Evolutionary conservation across 1,140 invertebrate species (phyloP).

Genomic region (Drosophila micromelanica): DNA sequence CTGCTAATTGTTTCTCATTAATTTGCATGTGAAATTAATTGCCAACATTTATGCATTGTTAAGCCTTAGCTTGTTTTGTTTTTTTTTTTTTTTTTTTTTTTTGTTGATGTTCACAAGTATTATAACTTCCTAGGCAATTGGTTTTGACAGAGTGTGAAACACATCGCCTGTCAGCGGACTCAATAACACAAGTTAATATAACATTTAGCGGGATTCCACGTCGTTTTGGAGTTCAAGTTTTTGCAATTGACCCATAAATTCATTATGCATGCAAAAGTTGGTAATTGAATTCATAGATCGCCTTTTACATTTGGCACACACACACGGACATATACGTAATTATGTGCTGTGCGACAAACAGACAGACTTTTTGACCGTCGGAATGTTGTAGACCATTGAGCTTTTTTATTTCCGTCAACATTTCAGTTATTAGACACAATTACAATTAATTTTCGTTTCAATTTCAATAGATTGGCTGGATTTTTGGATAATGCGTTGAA

Average conservation of each 20-base stretch:
- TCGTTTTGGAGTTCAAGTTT: slow-evolving; percentile 77
- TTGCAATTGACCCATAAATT: slow-evolving; percentile 82
- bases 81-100: too few relatives aligned
- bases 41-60: slow-evolving; percentile 62
- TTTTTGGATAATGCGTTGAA: slow-evolving; percentile 42
- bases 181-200: slow-evolving; percentile 42
- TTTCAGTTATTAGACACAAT: slow-evolving; percentile 77
- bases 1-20: slow-evolving; percentile 71
- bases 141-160: slow-evolving; percentile 16
- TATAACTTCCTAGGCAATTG: slow-evolving; percentile 73
- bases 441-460: slow-evolving; percentile 72
- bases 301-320: slow-evolving; percentile 67
- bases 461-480: slow-evolving; percentile 53
- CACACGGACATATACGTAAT: slow-evolving; percentile 52
- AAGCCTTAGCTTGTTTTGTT: not conserved
- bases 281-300: slow-evolving; percentile 60
- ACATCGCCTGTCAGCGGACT: slow-evolving; percentile 31
- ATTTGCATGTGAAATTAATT: slow-evolving; percentile 76
- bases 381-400: slow-evolving; percentile 6
- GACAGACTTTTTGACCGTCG: slow-evolving; percentile 3
- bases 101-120: slow-evolving; percentile 32
- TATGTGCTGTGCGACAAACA: slow-evolving; percentile 12
- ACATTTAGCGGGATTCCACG: slow-evolving; percentile 26
- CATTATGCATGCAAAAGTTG: slow-evolving; percentile 76
- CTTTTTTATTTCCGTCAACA: slow-evolving; percentile 71